Percentiles rank a stretch among this genome's conserved stretches.
These are phyloP conservation scores for Psilanteris sp. DNA, from an alignment of 1,140 invertebrate species.

Conservation along the genomic window DNA sequence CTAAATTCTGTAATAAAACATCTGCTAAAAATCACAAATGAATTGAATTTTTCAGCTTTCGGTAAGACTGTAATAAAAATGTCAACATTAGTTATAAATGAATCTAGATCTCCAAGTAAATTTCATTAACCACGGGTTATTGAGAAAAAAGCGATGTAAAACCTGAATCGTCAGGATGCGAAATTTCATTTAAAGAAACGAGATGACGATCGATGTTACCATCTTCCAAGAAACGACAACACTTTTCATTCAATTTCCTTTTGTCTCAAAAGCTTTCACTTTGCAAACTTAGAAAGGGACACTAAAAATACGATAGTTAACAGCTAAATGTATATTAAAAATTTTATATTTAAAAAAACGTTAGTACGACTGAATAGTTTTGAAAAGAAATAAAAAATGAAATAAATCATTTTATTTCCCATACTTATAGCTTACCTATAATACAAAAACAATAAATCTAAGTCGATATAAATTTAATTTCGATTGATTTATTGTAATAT, in stretches of 20 bases:
- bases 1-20: conserved; percentile 1
- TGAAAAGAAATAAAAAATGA: no score
- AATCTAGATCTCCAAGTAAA: conserved; percentile 20
- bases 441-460: no score
- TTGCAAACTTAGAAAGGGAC: no score
- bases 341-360: no score
- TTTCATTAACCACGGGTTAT: conserved; percentile 27
- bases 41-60: neutral
- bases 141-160: conserved; percentile 29
- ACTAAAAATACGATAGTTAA: no score
- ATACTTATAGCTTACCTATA: no score
- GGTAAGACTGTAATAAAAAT: conserved; percentile 22
- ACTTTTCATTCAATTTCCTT: conserved; percentile 69
- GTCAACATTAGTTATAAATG: conserved; percentile 25
- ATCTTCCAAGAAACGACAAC: conserved; percentile 52
- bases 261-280: conserved; percentile 65
- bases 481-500: no score
- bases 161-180: conserved; percentile 28
- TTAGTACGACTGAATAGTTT: no score
- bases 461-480: no score
- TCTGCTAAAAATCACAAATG: conserved; percentile 13
- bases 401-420: no score
- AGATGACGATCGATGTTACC: conserved; percentile 59
- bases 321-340: no score
- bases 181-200: conserved; percentile 54